phyloP scores from a whole-genome alignment of 2,888 invertebrate species.

The Agrenia bidenticulata region DNA sequence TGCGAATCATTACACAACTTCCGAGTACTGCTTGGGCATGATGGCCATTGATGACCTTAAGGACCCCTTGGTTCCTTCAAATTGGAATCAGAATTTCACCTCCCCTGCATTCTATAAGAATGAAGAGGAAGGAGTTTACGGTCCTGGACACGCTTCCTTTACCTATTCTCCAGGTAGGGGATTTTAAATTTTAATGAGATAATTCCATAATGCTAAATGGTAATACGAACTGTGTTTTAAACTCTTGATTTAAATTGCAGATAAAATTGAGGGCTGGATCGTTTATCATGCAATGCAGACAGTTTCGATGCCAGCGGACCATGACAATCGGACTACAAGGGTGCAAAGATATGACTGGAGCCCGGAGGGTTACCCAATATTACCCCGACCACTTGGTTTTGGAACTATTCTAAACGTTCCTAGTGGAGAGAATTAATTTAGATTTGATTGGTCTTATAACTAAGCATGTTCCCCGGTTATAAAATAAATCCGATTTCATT shows the following conservation, averaged over 20 bases:
- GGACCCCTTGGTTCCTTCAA: slow-evolving; percentile 22
- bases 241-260: not conserved
- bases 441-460: no score
- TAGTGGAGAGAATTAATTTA: no score
- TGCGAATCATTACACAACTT: slow-evolving; percentile 26
- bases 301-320: slow-evolving; percentile 22
- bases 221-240: no score
- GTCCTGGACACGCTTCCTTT: slow-evolving; percentile 31
- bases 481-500: no score
- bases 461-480: no score
- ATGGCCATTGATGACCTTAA: slow-evolving; percentile 41
- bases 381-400: slow-evolving; percentile 23
- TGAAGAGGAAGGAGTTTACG: slow-evolving; percentile 29
- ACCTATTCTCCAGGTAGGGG: slow-evolving; percentile 32
- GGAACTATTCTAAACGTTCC: slow-evolving; percentile 19
- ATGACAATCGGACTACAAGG: slow-evolving; percentile 31
- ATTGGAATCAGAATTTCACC: slow-evolving; percentile 25
- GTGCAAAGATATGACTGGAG: slow-evolving; percentile 26
- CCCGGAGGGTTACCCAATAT: slow-evolving; percentile 24
- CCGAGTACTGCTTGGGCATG: slow-evolving; percentile 44
- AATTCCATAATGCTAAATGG: no score
- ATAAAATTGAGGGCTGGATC: slow-evolving; percentile 23
- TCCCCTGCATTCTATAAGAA: slow-evolving; percentile 27
- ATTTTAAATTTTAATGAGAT: no score
- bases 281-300: slow-evolving; percentile 36